Conservation (phyloP, 2,888 invertebrate genomes). For the Ennomos erosarius region DNA sequence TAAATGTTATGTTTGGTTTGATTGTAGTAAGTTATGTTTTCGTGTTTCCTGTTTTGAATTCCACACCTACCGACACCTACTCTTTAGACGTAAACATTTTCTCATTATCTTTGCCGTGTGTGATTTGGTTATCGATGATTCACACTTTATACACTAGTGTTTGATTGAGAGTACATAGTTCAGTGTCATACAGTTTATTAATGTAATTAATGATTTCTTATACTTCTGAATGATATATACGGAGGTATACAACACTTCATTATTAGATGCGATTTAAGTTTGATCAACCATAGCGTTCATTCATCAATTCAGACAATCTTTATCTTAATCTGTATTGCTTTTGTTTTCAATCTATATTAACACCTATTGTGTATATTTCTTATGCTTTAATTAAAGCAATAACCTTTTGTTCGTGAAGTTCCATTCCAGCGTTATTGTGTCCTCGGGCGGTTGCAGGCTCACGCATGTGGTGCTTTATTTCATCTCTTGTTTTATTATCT, state of each 20-base stretch:
- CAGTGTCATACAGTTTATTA: too few relatives aligned
- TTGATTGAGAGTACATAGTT: too few relatives aligned
- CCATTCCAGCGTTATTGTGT: constrained; percentile 43
- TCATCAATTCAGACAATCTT: background rate
- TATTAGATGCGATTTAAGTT: too few relatives aligned
- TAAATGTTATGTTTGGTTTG: constrained; percentile 18
- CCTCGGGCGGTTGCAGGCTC: constrained; percentile 42
- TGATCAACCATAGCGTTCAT: too few relatives aligned
- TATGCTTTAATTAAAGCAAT: constrained; percentile 34
- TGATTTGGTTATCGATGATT: background rate
- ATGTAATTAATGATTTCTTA: too few relatives aligned
- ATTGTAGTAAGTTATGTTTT: constrained; percentile 19
- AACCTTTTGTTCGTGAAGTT: constrained; percentile 38
- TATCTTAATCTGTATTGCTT: constrained; percentile 15
- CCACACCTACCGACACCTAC: constrained; percentile 13
- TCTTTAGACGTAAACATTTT: background rate
- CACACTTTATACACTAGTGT: too few relatives aligned
- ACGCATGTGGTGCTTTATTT: constrained; percentile 38
- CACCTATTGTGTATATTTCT: constrained; percentile 31
- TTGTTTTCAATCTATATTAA: constrained; percentile 36
- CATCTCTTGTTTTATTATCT: constrained; percentile 37
- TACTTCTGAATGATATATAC: too few relatives aligned
- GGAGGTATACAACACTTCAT: too few relatives aligned
- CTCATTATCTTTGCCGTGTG: background rate
- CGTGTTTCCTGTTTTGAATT: constrained; percentile 20